Conservation (phyloP, 35 echinoderm and acorn worm genomes). For the Nesometra sesokonis region DNA sequence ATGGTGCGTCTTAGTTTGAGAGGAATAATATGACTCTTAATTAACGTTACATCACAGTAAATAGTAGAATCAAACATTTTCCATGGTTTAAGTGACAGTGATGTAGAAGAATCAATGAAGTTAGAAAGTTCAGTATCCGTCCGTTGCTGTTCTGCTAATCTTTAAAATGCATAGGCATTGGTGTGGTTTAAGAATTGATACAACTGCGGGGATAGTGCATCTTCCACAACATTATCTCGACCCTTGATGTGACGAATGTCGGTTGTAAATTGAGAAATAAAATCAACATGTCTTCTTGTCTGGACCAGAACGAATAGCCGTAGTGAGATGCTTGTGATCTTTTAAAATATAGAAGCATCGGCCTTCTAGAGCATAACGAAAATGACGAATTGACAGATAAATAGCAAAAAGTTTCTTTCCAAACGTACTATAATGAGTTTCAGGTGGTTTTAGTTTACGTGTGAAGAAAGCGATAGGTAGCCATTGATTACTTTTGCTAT, state of each 20-base stretch:
- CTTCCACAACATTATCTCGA: constrained; percentile 18
- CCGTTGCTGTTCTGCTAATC: too few relatives aligned
- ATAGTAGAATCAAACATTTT: too few relatives aligned
- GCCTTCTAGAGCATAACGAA: constrained; percentile 29
- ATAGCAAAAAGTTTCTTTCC: constrained; percentile 33
- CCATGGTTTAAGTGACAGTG: too few relatives aligned
- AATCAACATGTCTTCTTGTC: constrained; percentile 31
- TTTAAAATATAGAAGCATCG: constrained; percentile 27
- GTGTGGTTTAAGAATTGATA: too few relatives aligned
- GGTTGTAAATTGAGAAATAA: constrained; percentile 40
- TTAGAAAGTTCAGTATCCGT: too few relatives aligned
- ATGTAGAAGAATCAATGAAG: too few relatives aligned
- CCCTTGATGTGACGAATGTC: constrained; percentile 46
- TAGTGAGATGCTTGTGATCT: constrained; percentile 35
- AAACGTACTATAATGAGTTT: constrained; percentile 49
- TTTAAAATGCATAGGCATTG: too few relatives aligned
- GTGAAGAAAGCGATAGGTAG: constrained; percentile 22
- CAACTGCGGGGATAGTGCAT: constrained; percentile 16
- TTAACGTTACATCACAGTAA: too few relatives aligned
- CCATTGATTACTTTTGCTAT: not conserved
- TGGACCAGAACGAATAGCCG: not conserved
- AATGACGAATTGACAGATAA: constrained; percentile 37
- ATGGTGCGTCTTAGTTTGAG: too few relatives aligned
- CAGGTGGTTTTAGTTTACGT: constrained; percentile 3
- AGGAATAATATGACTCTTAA: too few relatives aligned